Evolutionary conservation across 2,113 vertebrate species (phyloP).

Genomic region (Hippocampus barbouri): DNA sequence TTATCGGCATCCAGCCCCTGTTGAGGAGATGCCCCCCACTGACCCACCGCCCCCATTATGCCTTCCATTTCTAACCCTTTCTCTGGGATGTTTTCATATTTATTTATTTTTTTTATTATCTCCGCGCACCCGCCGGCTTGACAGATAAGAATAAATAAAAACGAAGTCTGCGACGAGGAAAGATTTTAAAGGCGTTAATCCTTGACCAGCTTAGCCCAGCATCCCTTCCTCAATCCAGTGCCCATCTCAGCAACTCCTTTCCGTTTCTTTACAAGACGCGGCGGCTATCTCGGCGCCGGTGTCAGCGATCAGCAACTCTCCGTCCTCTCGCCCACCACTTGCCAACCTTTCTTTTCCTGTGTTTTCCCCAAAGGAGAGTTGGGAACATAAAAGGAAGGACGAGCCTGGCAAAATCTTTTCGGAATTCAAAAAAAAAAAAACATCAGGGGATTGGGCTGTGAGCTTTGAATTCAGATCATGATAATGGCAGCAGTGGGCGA

Average conservation of each 20-base stretch:
- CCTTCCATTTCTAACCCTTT: constrained; percentile 13
- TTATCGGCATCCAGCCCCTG: constrained; percentile 30
- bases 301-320: constrained; percentile 54
- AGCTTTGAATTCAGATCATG: constrained; percentile 60
- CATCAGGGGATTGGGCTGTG: constrained; percentile 40
- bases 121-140: constrained; percentile 1
- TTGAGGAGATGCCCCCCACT: constrained; percentile 9
- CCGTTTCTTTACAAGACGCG: constrained; percentile 50
- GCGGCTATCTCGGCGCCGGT: constrained; percentile 55
- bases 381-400: constrained; percentile 50
- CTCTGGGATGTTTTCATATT: not conserved
- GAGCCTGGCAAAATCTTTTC: constrained; percentile 52
- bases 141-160: constrained; percentile 50
- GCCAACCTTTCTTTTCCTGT: constrained; percentile 14
- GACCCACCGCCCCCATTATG: constrained; percentile 16
- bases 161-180: constrained; percentile 38
- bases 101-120: constrained; percentile 9
- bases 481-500: constrained; percentile 53
- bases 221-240: constrained; percentile 27
- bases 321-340: not conserved
- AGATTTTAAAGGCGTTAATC: constrained; percentile 48
- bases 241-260: constrained; percentile 46
- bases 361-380: constrained; percentile 42
- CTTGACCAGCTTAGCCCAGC: constrained; percentile 49
- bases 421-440: constrained; percentile 15